Percentiles rank a stretch among this genome's conserved stretches.
These are phyloP conservation scores for Gambusia affinis DNA, from an alignment of 2,113 vertebrate genomes.

Conservation along the genomic window DNA sequence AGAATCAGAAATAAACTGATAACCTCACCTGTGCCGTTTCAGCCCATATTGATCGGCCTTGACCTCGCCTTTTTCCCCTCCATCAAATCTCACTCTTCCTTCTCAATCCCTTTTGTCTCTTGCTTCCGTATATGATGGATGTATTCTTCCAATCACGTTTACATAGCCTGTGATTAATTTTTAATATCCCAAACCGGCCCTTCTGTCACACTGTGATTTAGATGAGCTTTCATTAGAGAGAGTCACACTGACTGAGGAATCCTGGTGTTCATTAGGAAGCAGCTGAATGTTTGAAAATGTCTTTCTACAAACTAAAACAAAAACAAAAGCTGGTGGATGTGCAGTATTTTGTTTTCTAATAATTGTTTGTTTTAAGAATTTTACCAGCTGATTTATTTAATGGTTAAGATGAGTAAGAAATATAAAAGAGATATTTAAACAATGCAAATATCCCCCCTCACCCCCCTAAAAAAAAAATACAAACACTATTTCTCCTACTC, in stretches of 20 bases:
- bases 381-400: not conserved
- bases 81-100: conserved; percentile 10
- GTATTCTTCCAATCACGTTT: conserved; percentile 36
- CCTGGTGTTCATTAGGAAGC: conserved; percentile 1
- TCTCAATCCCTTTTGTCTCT: conserved; percentile 22
- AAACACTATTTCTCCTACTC: conserved; percentile 10
- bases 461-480: not conserved
- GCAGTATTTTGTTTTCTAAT: not conserved
- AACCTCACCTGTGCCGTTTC: conserved; percentile 6
- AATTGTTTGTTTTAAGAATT: conserved; percentile 7
- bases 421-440: not conserved
- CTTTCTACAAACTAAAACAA: conserved; percentile 1
- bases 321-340: not conserved
- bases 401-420: not conserved
- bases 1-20: conserved; percentile 18
- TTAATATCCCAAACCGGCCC: conserved; percentile 19
- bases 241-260: conserved; percentile 24
- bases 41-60: conserved; percentile 16
- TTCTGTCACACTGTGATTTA: conserved; percentile 29
- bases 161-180: conserved; percentile 38
- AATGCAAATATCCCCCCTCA: not conserved
- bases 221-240: conserved; percentile 28
- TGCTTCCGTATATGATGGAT: conserved; percentile 31
- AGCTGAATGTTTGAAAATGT: conserved; percentile 7
- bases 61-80: conserved; percentile 5